Conservation (phyloP, 2,797 vertebrate genomes). For the Danio albolineatus region DNA sequence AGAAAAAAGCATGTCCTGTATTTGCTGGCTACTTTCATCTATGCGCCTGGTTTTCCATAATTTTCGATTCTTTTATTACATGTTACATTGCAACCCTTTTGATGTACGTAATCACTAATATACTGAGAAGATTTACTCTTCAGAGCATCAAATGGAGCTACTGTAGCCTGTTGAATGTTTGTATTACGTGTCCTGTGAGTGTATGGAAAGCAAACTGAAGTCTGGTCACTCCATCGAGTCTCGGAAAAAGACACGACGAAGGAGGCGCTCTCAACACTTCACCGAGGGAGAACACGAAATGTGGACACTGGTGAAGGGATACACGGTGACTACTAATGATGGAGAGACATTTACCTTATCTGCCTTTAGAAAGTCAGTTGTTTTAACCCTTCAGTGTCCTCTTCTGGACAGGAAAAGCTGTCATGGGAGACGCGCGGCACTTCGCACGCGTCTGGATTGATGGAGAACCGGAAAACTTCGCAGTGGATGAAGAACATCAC, state of each 20-base stretch:
- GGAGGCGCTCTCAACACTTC: constrained; percentile 47
- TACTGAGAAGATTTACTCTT: neutral
- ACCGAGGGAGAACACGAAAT: constrained; percentile 1
- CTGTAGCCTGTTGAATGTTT: constrained; percentile 27
- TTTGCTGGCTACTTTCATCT: neutral
- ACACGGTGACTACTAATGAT: neutral
- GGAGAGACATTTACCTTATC: neutral
- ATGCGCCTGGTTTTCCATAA: neutral
- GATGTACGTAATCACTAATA: neutral
- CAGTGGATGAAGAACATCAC: constrained; percentile 20
- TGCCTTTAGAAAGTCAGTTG: neutral
- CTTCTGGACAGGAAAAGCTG: neutral
- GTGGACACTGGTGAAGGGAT: constrained; percentile 24
- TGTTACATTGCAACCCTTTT: neutral
- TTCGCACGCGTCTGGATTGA: constrained; percentile 40
- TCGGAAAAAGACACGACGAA: constrained; percentile 7
- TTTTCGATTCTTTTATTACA: neutral
- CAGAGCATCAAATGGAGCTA: neutral
- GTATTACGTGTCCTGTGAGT: neutral
- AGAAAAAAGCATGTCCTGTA: neutral
- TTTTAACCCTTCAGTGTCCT: constrained; percentile 12
- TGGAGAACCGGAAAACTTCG: constrained; percentile 39
- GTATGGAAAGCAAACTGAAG: neutral
- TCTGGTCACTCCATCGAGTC: neutral
- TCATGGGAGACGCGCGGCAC: constrained; percentile 34